Conservation (phyloP, 2,797 vertebrate species). For the Melanotaenia trifasciata region DNA sequence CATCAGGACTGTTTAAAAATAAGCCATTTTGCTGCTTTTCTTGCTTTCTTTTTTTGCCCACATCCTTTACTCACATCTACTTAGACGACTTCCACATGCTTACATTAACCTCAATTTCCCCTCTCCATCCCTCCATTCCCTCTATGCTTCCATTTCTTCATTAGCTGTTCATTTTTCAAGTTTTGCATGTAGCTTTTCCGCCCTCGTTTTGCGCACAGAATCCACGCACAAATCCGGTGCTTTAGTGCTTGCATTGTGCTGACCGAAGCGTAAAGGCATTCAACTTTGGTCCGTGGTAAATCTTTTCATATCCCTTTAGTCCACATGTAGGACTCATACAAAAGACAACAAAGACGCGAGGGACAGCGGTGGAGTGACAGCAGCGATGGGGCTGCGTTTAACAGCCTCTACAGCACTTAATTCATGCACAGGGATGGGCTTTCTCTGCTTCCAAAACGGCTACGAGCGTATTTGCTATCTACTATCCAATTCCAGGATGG, state of each 20-base stretch:
- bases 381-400: slow-evolving; percentile 67
- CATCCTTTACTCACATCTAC: neutral
- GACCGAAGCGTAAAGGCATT: slow-evolving; percentile 73
- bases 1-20: neutral
- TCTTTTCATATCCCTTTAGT: slow-evolving; percentile 76
- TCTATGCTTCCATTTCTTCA: neutral
- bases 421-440: slow-evolving; percentile 55
- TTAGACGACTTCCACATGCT: neutral
- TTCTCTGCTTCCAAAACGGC: slow-evolving; percentile 33
- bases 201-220: slow-evolving; percentile 38
- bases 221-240: slow-evolving; percentile 36
- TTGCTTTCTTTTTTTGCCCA: neutral
- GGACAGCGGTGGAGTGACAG: slow-evolving; percentile 77
- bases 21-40: neutral
- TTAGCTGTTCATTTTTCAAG: slow-evolving; percentile 36
- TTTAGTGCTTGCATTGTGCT: slow-evolving; percentile 65
- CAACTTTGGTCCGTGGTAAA: slow-evolving; percentile 76
- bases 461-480: slow-evolving; percentile 35
- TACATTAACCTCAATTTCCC: neutral
- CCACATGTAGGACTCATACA: slow-evolving; percentile 74
- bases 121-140: neutral
- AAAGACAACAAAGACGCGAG: slow-evolving; percentile 80
- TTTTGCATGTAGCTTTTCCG: slow-evolving; percentile 40
- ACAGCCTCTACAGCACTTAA: slow-evolving; percentile 49
- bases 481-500: slow-evolving; percentile 13